Evolutionary conservation across 2,888 invertebrate species (phyloP), one percentile per base, ranked within the genome.

Genomic region (Stictocephala bisonia): DNA sequence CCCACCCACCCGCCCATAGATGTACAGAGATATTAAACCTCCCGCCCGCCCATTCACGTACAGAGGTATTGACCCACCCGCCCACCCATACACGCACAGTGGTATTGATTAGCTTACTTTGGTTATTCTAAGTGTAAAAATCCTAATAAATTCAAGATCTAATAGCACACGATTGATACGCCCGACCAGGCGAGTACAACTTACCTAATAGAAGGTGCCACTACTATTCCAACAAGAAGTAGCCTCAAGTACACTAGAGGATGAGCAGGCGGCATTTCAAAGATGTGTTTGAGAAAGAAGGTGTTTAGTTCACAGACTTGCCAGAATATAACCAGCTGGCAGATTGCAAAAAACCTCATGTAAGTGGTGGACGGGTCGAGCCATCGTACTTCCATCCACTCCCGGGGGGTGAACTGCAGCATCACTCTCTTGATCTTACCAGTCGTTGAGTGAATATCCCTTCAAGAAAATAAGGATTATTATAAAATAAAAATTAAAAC

Each of bases 231-330:
- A 79, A 99, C 90, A 41, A 99, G 89, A 78, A 94, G 88, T 67
- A 99, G 88, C 74, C 99, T 89, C 76, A 91, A 91, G 78, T 96
- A 90, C 73, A 97, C 97, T 76, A 99, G 88, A 11, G 94, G 94
- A 87, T 99, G 99, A 73, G 94, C 94, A 0, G 99, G 95, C 66
- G 98, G 99, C 88, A 99, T 93, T 86, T 97, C 96, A 84, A 99
- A 98, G 79, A 99, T 97, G 83, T 99, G 99, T 85, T 99, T 99
- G 77, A 99, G 87, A 86, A 99, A 99, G 86, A 99, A 99, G 41
- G 99, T 99, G 85, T 99, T 99, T 79, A 99, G 86, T 86, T 99
- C 99, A 7, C 97, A 96, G 78, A 97, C 93, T 88, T 99, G 97
- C 98, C 98, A 99, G 84, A 99, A 95, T 76, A 99, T 91, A 15